Base-by-base conservation (phyloP, 2,888 invertebrate species). In the Lepeophtheirus nordmannii region DNA sequence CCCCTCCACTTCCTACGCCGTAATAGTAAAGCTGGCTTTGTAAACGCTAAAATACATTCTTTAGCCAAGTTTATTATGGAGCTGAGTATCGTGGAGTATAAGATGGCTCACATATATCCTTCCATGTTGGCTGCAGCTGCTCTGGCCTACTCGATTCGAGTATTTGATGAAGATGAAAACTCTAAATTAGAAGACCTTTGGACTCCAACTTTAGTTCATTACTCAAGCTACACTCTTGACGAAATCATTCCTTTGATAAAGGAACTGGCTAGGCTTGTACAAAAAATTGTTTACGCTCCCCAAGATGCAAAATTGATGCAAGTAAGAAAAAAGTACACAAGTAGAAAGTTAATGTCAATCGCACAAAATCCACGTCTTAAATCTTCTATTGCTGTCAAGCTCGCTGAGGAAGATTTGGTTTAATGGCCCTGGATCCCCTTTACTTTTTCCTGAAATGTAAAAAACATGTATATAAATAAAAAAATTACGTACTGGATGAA, bases 1-100 rank as follows among this genome's bases (percentile, higher is more conserved):
- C 86, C 92, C 0, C 80, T 96, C 53, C 88, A 87, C 72, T 97
- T 97, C 74, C 79, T 96, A 57, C 80, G 96, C n/a, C 65, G 69
- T 14, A 68, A 69, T 65, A 70, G 69, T 67, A 70, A 70, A 69
- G 71, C 63, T 68, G 70, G 68, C 22, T 66, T 66, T 68, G 71
- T 69, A 11, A 68, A 68, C 59, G 79, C 81, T 23, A 74, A 78
- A 41, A 83, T 83, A 71, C 89, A 91, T 74, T 83, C 84, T 65
- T 78, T 90, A 75, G 88, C 89, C 14, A 94, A 97, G 77, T 97
- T 91, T 75, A 82, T 96, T 67, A 81, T 92, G 72, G 96, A 97
- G 75, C 78, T 92, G 68, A 81, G 85, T 66, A 78, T 92, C 58
- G 76, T 89, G 10, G 87, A 92, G 68, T 89, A 92, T 74, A 79